A percentile compares a stretch with the other conserved stretches of the same genome.
These are phyloP conservation scores for Ennomos quercinarius DNA, from an alignment of 2,888 invertebrate species.

Conservation along the genomic window DNA sequence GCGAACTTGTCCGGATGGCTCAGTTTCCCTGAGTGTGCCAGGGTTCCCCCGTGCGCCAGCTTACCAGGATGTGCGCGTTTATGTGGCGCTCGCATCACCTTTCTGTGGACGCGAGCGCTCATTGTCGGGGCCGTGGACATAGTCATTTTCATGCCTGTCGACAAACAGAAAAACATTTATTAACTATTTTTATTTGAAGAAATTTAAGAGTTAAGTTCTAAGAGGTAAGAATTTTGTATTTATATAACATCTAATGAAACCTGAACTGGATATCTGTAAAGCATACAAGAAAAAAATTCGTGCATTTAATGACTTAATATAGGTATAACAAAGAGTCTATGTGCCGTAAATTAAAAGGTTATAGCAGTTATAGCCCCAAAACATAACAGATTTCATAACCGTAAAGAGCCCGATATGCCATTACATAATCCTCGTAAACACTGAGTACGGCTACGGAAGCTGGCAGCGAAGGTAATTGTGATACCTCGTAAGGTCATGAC, in stretches of 20 bases:
- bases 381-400: constrained; percentile 27
- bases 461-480: constrained; percentile 26
- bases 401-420: constrained; percentile 23
- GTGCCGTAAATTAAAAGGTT: constrained; percentile 15
- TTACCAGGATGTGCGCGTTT: constrained; percentile 84
- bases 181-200: constrained; percentile 39
- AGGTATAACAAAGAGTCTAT: too few species aligned
- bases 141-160: constrained; percentile 90
- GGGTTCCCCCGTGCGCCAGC: constrained; percentile 71
- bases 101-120: constrained; percentile 88
- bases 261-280: too few species aligned
- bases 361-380: constrained; percentile 27
- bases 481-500: constrained; percentile 42
- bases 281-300: too few species aligned
- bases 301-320: too few species aligned
- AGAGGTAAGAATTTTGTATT: not conserved
- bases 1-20: constrained; percentile 66
- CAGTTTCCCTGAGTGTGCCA: constrained; percentile 68
- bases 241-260: too few species aligned
- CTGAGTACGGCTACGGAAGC: constrained; percentile 40
- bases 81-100: constrained; percentile 88
- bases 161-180: constrained; percentile 64
- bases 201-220: too few species aligned
- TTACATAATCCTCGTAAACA: constrained; percentile 39
- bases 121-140: constrained; percentile 89